Evolutionary conservation across 1,140 invertebrate genomes (phyloP), one percentile per base, ranked within the genome.

Genomic region (Triops cancriformis): DNA sequence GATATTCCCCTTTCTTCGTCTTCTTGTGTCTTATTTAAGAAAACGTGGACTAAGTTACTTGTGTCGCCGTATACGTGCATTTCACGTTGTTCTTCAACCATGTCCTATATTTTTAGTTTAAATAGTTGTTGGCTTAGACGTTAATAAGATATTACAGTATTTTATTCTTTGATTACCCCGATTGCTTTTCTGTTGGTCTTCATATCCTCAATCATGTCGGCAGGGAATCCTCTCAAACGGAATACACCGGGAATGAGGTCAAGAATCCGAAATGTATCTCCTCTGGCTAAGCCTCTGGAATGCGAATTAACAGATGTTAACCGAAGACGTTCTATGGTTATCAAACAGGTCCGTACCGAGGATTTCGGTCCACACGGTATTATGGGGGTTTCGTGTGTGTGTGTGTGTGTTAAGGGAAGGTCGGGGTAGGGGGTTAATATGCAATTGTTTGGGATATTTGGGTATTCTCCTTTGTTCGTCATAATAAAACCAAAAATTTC

Each of bases 201-300:
- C 14, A 74, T 41, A 18, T 31, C 73, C 4, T 4, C 23, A 5
- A 41, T n/a, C 26, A 74, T 41, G 37, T 41, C 73, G 1, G 4
- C 18, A 18, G 37, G 18, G 23, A 18, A 27, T 28, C 27, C 27
- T 18, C 27, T 4, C 18, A 74, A n/a, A 28, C 11, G 23, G 37
- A 11, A 6, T 26, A 41, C 27, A 74, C 27, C 27, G 4, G 37
- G 73, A 74, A 74, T 26, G 6, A 74, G 27, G 10, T 27, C 73
- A 74, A 41, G 73, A 26, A 74, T 74, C 4, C 27, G 73, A 74
- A 74, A 74, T 74, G 18, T 6, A 11, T 41, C 72, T 72, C 26
- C 26, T 72, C 23, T 26, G 9, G 26, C 72, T 72, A 72, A 3
- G 23, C 23, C 26, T 26, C 23, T 72, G 6, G 2, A 72, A 72